A percentile compares a stretch with the other conserved stretches of the same genome.
phyloP scores from a whole-genome alignment of 2,888 invertebrate species.

The Diaperis boleti region DNA sequence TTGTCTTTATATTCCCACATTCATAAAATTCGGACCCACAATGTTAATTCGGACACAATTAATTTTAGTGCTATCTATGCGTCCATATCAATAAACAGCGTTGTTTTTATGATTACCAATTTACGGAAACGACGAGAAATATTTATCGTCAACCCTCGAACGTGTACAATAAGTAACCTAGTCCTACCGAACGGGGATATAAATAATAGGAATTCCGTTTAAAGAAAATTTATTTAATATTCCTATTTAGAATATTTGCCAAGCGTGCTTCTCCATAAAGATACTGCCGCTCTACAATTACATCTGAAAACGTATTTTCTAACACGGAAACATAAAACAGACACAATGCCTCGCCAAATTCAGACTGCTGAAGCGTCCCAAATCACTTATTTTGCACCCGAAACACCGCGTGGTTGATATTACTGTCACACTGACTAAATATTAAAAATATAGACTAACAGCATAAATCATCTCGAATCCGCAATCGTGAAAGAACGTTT shows the following conservation, averaged over 20 bases:
- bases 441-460: slow-evolving; percentile 38
- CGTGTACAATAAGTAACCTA: slow-evolving; percentile 39
- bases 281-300: slow-evolving; percentile 39
- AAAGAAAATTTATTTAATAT: slow-evolving; percentile 51
- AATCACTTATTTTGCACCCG: slow-evolving; percentile 40
- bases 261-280: slow-evolving; percentile 43
- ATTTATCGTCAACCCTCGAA: slow-evolving; percentile 29
- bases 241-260: slow-evolving; percentile 46
- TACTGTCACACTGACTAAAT: slow-evolving; percentile 40
- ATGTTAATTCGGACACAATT: slow-evolving; percentile 11
- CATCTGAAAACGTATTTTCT: slow-evolving; percentile 43
- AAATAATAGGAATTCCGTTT: slow-evolving; percentile 51
- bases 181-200: slow-evolving; percentile 38
- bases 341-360: slow-evolving; percentile 38
- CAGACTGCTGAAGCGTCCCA: slow-evolving; percentile 32
- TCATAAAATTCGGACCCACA: slow-evolving; percentile 16
- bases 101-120: slow-evolving; percentile 8
- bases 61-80: slow-evolving; percentile 2
- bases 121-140: slow-evolving; percentile 27
- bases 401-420: slow-evolving; percentile 39
- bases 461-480: slow-evolving; percentile 31
- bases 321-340: slow-evolving; percentile 36
- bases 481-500: slow-evolving; percentile 8
- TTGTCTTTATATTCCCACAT: not conserved
- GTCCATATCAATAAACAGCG: slow-evolving; percentile 20